Base-by-base conservation (phyloP, 2,888 invertebrate genomes). In the Scelioninae gen. 1 region DNA sequence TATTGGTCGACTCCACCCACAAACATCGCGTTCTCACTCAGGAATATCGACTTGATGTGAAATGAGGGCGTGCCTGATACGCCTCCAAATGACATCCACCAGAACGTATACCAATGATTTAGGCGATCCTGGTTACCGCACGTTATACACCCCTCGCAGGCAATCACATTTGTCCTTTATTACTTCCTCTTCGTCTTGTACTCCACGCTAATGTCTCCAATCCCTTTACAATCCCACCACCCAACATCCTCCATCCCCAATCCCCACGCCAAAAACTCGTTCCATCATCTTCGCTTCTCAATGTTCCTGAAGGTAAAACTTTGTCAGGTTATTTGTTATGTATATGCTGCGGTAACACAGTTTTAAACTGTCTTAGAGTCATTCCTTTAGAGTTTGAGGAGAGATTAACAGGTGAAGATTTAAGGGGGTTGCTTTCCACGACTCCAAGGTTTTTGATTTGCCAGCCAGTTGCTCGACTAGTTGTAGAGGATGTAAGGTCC, bases 1-100 rank as follows among this genome's bases (percentile, higher is more conserved):
- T 89, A 91, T 91, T 91, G 91, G 91, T 86, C 86, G 89, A 87
- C 88, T 89, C 89, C 90, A 88, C 90, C 90, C 89, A 85, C 86
- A 72, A 71, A 72, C 66, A 74, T 77, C 77, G 40, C 55, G 55
- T 51, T 55, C 34, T 31, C 38, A 38, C 45, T 31, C 32, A 38
- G n/a, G 45, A 32, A 56, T 63, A 56, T 65, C 74, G 56, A 56
- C 55, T 75, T 66, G 58, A 8, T 8, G 65, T 49, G 10, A 58
- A 13, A 51, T n/a, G 53, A 11, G 23, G 76, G 76, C 76, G 76
- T 16, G 68, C 9, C 43, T 15, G 60, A 0, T 5, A 49, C 76
- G 76, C 76, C 76, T 66, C n/a, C 58, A 6, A 38, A 56, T 74
- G 63, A 74, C 63, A 74, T 65, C 74, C 34, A 56, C 47, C 47